Percentiles rank a stretch among this genome's conserved stretches.
phyloP scores from a whole-genome alignment of 2,113 vertebrate genomes.

The Indicator indicator region DNA sequence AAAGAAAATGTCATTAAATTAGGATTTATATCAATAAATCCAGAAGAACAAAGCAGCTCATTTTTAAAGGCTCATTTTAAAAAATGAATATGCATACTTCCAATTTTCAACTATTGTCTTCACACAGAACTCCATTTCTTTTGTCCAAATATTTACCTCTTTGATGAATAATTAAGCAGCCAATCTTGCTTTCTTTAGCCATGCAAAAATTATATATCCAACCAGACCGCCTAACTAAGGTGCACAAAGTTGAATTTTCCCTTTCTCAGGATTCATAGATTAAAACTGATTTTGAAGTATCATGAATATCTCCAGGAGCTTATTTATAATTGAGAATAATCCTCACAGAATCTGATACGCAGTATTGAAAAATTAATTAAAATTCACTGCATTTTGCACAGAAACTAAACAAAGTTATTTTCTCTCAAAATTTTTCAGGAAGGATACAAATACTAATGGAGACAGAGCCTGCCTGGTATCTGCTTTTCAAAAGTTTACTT shows the following conservation, averaged over 20 bases:
- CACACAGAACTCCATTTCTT: neutral
- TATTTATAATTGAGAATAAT: neutral
- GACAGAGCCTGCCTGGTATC: neutral
- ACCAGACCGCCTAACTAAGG: neutral
- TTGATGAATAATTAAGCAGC: neutral
- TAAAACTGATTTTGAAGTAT: neutral
- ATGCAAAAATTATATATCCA: neutral
- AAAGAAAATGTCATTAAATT: neutral
- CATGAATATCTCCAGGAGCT: neutral
- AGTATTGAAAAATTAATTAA: neutral
- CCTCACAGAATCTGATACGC: neutral
- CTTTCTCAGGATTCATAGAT: neutral
- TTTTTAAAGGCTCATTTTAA: neutral
- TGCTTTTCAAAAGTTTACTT: neutral
- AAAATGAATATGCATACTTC: neutral
- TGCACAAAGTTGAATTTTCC: neutral
- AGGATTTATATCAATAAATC: neutral
- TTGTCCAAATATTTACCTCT: neutral
- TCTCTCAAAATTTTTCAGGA: neutral
- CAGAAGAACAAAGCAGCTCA: accelerated
- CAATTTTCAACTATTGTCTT: neutral
- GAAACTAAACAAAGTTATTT: neutral
- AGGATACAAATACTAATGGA: neutral
- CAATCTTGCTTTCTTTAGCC: neutral
- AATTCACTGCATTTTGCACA: neutral